phyloP scores from a whole-genome alignment of 2,888 invertebrate genomes.

The Sarcophaga carnaria region DNA sequence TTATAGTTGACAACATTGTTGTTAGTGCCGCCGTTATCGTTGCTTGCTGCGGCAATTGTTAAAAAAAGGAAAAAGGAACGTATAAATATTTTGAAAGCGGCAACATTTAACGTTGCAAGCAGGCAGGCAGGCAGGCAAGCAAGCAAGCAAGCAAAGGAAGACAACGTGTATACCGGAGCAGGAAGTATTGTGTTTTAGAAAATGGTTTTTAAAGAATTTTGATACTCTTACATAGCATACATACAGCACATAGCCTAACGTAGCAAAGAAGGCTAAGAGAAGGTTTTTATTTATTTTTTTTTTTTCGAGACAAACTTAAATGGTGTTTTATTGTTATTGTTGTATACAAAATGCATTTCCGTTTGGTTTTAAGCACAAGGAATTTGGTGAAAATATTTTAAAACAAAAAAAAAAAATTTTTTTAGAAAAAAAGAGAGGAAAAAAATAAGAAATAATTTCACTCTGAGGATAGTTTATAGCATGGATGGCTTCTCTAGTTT shows the following conservation, averaged over 20 bases:
- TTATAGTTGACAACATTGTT: slow-evolving; percentile 72
- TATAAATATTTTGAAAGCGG: slow-evolving; percentile 34
- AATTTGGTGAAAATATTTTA: slow-evolving; percentile 24
- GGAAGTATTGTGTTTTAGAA: neutral
- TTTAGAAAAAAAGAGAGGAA: no score
- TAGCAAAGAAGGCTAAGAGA: no score
- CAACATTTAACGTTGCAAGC: slow-evolving; percentile 62
- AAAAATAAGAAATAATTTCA: no score
- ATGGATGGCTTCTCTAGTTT: no score
- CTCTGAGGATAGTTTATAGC: no score
- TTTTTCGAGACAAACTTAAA: neutral
- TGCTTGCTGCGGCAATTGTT: slow-evolving; percentile 63
- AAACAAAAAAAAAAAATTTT: no score
- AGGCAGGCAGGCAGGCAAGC: neutral
- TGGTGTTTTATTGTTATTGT: slow-evolving; percentile 57
- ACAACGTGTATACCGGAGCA: neutral
- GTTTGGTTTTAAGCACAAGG: slow-evolving; percentile 59
- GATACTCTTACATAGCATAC: neutral
- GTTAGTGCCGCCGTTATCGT: slow-evolving; percentile 11
- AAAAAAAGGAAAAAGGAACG: slow-evolving; percentile 25
- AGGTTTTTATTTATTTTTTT: slow-evolving; percentile 35
- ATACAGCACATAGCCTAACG: no score
- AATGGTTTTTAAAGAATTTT: neutral
- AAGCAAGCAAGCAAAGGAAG: neutral
- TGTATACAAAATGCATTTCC: slow-evolving; percentile 60